phyloP scores from a whole-genome alignment of 2,888 invertebrate genomes.

The Caenorhabditis sulstoni region DNA sequence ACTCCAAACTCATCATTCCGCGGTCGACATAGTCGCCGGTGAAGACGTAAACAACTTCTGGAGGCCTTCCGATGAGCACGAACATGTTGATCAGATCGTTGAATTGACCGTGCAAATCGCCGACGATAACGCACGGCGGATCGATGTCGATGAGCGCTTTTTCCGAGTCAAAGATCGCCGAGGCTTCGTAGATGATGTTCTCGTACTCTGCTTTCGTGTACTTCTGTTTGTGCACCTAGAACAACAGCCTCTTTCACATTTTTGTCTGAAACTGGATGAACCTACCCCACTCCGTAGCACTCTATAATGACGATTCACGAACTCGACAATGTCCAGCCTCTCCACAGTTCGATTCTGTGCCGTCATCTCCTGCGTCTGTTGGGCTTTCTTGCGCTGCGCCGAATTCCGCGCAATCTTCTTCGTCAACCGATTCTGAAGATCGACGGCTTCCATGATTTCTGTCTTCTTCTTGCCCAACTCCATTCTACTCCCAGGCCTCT shows the following conservation, averaged over 20 bases:
- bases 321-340: conserved; percentile 30
- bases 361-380: conserved; percentile 29
- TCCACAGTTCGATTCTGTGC: conserved; percentile 38
- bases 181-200: conserved; percentile 59
- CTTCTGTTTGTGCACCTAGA: not conserved
- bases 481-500: conserved; percentile 26
- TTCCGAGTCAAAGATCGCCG: conserved; percentile 58
- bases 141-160: conserved; percentile 67
- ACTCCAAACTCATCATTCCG: conserved; percentile 68
- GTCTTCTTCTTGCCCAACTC: conserved; percentile 22
- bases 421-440: conserved; percentile 37
- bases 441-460: conserved; percentile 36
- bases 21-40: conserved; percentile 74
- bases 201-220: conserved; percentile 65
- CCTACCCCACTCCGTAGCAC: conserved; percentile 56
- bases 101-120: conserved; percentile 70
- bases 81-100: conserved; percentile 74
- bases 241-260: too few relatives aligned
- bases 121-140: conserved; percentile 67
- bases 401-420: conserved; percentile 32
- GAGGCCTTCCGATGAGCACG: conserved; percentile 68
- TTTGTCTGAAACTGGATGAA: conserved; percentile 34
- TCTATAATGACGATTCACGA: conserved; percentile 63
- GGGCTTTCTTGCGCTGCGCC: conserved; percentile 11
- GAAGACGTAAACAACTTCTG: conserved; percentile 68